These are phyloP conservation scores for Drosophila lacteicornis DNA, from an alignment of 1,140 invertebrate species.

Conservation along the genomic window DNA sequence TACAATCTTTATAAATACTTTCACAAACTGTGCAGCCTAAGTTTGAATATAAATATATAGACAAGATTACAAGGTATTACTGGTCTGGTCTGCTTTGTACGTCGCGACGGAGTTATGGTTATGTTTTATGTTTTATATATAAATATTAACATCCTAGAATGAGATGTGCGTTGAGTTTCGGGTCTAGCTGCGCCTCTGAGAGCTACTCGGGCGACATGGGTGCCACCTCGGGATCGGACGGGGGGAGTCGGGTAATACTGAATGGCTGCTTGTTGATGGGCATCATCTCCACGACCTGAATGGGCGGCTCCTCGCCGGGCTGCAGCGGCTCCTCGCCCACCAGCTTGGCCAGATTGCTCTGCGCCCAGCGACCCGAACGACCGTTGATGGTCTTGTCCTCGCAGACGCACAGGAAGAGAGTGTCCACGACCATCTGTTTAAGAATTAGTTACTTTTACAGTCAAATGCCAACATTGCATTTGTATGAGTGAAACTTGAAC, in stretches of 20 bases:
- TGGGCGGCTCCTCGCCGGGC: constrained; percentile 78
- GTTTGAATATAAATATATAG: constrained; percentile 47
- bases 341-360: constrained; percentile 87
- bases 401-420: constrained; percentile 97
- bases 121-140: constrained; percentile 28
- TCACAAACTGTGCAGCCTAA: constrained; percentile 60
- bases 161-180: constrained; percentile 65
- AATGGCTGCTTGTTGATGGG: constrained; percentile 84
- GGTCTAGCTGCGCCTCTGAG: neutral
- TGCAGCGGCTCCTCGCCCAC: constrained; percentile 85
- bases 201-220: constrained; percentile 67
- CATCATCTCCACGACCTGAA: constrained; percentile 82
- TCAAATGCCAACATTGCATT: no score
- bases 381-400: constrained; percentile 91
- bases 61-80: constrained; percentile 36
- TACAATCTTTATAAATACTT: constrained; percentile 47
- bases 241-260: constrained; percentile 69
- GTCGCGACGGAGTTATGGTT: constrained; percentile 50
- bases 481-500: no score
- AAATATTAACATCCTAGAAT: constrained; percentile 50
- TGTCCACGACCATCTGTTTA: constrained; percentile 96
- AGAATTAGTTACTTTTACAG: no score
- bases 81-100: constrained; percentile 34
- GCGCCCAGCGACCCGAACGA: constrained; percentile 88
- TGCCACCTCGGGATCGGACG: constrained; percentile 62